Conservation (phyloP, 2,113 vertebrate species). For the Alligator mississippiensis region DNA sequence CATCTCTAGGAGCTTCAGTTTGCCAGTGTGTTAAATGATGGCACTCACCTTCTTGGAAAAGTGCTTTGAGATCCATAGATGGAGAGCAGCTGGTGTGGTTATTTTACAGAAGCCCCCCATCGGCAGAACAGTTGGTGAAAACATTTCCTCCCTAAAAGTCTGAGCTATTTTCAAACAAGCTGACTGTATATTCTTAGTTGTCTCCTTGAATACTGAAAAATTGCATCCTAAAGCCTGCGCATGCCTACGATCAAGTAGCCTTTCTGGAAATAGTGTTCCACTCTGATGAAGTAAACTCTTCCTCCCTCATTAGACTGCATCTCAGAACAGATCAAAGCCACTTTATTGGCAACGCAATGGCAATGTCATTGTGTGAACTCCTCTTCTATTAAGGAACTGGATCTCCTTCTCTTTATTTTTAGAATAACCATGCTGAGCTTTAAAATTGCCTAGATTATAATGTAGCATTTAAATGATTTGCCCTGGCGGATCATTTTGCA, state of each 20-base stretch:
- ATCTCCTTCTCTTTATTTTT: conserved; percentile 45
- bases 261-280: background rate
- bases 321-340: background rate
- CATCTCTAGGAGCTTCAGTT: background rate
- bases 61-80: background rate
- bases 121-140: background rate
- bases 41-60: background rate
- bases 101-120: background rate
- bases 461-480: conserved; percentile 46
- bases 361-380: conserved; percentile 6
- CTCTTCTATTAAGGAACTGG: conserved; percentile 39
- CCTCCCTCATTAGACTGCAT: conserved; percentile 38
- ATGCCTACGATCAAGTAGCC: background rate
- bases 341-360: background rate
- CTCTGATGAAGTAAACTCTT: background rate
- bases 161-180: conserved; percentile 25
- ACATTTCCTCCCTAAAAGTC: background rate
- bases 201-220: background rate
- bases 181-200: background rate
- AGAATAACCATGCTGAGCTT: conserved; percentile 50
- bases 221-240: background rate
- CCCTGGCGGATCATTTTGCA: conserved; percentile 5
- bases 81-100: background rate
- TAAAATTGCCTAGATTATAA: conserved; percentile 52
- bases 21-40: background rate